Conservation (phyloP, 2,888 invertebrate genomes). For the Drosophila barbarae region DNA sequence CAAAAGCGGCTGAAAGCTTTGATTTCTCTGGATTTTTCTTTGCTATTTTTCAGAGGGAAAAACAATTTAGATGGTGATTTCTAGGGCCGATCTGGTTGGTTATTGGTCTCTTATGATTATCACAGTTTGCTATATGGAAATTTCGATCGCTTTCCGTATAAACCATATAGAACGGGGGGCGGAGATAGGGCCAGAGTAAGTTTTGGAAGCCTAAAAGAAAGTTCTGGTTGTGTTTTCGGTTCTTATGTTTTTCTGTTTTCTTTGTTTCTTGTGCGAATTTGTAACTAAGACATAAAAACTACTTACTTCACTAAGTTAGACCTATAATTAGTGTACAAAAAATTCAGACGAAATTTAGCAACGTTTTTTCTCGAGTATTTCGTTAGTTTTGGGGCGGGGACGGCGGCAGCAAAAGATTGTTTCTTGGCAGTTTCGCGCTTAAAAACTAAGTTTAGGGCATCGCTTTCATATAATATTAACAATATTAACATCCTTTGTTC, state of each 20-base stretch:
- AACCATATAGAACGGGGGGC: conserved; percentile 43
- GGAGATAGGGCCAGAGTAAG: conserved; percentile 42
- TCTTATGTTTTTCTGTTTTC: conserved; percentile 13
- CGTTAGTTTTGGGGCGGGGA: conserved; percentile 17
- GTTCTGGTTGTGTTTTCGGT: conserved; percentile 17
- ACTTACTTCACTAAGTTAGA: conserved; percentile 61
- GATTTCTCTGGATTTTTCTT: conserved; percentile 1
- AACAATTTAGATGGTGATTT: conserved; percentile 30
- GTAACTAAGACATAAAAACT: conserved; percentile 69
- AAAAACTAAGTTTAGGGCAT: conserved; percentile 57
- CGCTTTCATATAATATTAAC: conserved; percentile 55
- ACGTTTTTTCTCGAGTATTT: conserved; percentile 58
- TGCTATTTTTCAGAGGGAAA: neutral
- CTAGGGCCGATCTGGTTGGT: conserved; percentile 24
- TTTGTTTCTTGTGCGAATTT: conserved; percentile 41
- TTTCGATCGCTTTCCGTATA: conserved; percentile 53
- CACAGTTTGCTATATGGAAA: conserved; percentile 77
- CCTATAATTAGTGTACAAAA: conserved; percentile 62
- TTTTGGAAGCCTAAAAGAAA: conserved; percentile 14
- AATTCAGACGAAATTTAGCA: conserved; percentile 62
- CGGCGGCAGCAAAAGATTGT: conserved; percentile 39
- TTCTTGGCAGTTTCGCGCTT: conserved; percentile 57
- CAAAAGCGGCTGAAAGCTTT: conserved; percentile 13
- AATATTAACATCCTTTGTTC: conserved; percentile 32
- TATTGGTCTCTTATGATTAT: conserved; percentile 68